Conservation (phyloP, 2,797 vertebrate species). For the Luscinia luscinia region DNA sequence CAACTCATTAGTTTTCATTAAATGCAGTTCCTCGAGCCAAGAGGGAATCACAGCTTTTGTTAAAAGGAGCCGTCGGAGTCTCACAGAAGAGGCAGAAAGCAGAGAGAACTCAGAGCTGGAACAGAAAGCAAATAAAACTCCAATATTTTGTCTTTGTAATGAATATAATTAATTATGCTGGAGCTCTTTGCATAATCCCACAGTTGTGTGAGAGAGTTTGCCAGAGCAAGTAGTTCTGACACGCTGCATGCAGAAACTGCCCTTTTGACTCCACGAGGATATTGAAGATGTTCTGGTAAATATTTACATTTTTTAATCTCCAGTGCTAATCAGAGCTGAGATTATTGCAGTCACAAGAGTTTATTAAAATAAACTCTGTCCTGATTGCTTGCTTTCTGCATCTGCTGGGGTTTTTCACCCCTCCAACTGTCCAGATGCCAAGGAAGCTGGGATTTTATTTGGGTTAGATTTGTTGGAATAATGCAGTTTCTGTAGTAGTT, state of each 20-base stretch:
- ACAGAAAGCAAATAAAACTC: constrained; percentile 22
- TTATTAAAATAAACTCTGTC: constrained; percentile 18
- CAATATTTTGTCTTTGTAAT: not conserved
- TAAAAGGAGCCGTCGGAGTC: not conserved
- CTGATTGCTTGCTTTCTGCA: not conserved
- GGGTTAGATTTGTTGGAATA: not conserved
- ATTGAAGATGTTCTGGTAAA: constrained; percentile 50
- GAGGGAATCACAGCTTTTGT: not conserved
- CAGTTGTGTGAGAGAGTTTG: not conserved
- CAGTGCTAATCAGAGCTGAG: constrained; percentile 43
- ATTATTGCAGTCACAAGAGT: constrained; percentile 25
- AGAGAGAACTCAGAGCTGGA: not conserved
- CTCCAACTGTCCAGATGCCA: not conserved
- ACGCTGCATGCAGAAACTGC: not conserved
- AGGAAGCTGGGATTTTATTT: not conserved
- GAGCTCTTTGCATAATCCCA: not conserved
- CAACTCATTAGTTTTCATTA: not conserved
- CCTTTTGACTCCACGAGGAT: not conserved
- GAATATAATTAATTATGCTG: not conserved
- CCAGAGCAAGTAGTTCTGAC: not conserved
- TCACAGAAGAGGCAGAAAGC: not conserved
- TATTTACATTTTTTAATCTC: constrained; percentile 51
- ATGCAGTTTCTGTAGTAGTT: not conserved
- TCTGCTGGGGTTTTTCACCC: not conserved
- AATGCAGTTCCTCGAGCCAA: not conserved